Conservation (phyloP, 1,140 invertebrate species). For the Aricia agestis region DNA sequence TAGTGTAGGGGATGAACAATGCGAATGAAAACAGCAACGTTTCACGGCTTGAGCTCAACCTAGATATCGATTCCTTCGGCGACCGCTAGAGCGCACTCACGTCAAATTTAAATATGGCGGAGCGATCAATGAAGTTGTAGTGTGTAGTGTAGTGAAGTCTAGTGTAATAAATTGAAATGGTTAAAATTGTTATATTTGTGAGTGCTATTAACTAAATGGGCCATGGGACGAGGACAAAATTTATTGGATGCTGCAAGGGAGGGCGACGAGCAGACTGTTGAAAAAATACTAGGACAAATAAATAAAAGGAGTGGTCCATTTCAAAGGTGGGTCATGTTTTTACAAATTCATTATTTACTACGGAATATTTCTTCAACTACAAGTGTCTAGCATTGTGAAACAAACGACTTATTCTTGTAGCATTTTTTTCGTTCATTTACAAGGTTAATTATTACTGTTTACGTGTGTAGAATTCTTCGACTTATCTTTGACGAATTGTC, state of each 20-base stretch:
- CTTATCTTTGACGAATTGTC: background rate
- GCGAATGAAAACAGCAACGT: background rate
- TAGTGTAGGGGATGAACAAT: background rate
- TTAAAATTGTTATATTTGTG: conserved; percentile 63
- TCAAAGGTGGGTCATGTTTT: conserved; percentile 86
- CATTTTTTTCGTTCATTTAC: background rate
- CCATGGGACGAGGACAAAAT: conserved; percentile 97
- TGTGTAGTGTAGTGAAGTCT: conserved; percentile 78
- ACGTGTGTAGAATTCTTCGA: background rate
- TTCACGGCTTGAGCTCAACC: conserved; percentile 5
- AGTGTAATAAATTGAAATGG: conserved; percentile 78
- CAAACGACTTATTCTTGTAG: background rate
- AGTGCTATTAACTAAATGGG: conserved; percentile 76
- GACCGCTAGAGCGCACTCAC: conserved; percentile 74
- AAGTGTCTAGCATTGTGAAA: background rate
- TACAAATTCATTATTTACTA: conserved; percentile 15
- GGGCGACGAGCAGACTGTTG: conserved; percentile 91
- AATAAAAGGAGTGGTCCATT: conserved; percentile 94
- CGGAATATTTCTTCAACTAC: conserved; percentile 16
- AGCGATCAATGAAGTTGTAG: conserved; percentile 86
- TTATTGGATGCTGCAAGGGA: conserved; percentile 95
- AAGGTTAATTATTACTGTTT: conserved; percentile 3
- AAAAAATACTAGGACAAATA: conserved; percentile 93
- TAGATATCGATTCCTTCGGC: conserved; percentile 57
- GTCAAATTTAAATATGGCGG: conserved; percentile 81